phyloP scores from a whole-genome alignment of 2,888 invertebrate genomes.

The Eudasyphora cyanicolor region DNA sequence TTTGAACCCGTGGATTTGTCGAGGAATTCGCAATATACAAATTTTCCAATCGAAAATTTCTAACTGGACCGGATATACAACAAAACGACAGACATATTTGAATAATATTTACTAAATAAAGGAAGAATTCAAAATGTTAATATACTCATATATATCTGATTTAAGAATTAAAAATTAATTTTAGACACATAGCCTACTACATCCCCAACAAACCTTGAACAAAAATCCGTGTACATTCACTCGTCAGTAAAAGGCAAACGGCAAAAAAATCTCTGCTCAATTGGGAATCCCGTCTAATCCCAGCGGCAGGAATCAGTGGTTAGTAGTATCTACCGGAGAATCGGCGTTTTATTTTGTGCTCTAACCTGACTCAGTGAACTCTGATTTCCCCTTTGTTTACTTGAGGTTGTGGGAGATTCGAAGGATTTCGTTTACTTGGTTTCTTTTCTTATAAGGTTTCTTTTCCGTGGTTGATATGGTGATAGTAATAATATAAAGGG shows the following conservation, averaged over 20 bases:
- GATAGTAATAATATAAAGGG: no score
- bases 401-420: neutral
- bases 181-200: neutral
- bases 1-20: no score
- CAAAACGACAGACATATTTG: no score
- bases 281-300: conserved; percentile 43
- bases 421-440: neutral
- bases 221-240: neutral
- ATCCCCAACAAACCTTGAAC: neutral
- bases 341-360: conserved; percentile 25
- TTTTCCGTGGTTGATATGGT: no score
- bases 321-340: conserved; percentile 4
- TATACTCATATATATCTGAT: no score
- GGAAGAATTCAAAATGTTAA: no score
- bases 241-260: neutral
- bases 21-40: no score
- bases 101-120: no score
- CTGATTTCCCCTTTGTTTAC: conserved; percentile 35
- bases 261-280: conserved; percentile 7
- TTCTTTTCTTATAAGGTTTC: no score
- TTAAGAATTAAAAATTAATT: no score
- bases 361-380: conserved; percentile 43
- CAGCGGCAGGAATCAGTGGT: conserved; percentile 40
- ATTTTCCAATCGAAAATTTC: no score
- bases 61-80: no score